phyloP scores from a whole-genome alignment of 1,140 invertebrate genomes.

The Bombus terrestris region DNA sequence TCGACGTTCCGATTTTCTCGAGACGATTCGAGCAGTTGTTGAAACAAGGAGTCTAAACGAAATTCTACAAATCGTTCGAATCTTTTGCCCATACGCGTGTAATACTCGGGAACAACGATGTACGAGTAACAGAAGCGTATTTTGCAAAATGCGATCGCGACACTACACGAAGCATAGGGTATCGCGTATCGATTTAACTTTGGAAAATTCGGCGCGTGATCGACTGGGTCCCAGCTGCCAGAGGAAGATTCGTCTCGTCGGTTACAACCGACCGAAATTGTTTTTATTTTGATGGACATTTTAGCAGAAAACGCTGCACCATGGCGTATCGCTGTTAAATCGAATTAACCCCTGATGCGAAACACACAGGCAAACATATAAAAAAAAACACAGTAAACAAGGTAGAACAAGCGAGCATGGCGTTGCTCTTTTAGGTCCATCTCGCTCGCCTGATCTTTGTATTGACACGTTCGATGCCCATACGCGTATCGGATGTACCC shows the following conservation, averaged over 20 bases:
- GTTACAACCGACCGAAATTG: constrained; percentile 28
- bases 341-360: constrained; percentile 23
- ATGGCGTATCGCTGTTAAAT: constrained; percentile 32
- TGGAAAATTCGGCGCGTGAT: constrained; percentile 24
- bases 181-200: background rate
- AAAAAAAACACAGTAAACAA: background rate
- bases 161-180: background rate
- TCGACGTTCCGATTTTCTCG: background rate
- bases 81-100: background rate
- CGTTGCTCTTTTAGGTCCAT: background rate
- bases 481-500: too few species aligned
- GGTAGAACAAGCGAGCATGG: background rate
- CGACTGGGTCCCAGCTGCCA: background rate
- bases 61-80: background rate
- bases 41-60: background rate
- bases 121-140: too few species aligned
- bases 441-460: background rate
- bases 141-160: background rate
- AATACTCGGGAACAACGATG: background rate
- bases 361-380: background rate
- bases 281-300: constrained; percentile 46
- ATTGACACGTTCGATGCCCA: background rate
- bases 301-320: background rate
- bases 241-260: constrained; percentile 10
- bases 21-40: background rate